Evolutionary conservation across 2,113 vertebrate genomes (phyloP).

Genomic region (Fukomys damarensis): DNA sequence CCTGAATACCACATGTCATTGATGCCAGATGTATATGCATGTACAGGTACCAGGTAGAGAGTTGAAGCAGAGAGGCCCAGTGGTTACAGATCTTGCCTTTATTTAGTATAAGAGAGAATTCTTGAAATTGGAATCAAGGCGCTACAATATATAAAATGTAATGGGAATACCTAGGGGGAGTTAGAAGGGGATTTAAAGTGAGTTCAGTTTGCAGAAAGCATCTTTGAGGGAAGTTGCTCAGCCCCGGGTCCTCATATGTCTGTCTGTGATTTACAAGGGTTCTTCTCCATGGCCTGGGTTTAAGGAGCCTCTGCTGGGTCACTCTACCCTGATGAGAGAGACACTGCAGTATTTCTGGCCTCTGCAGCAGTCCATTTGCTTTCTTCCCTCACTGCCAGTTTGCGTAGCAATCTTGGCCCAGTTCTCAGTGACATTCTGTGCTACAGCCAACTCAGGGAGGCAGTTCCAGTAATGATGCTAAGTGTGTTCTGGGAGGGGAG

Average conservation of each 20-base stretch:
- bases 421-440: conserved; percentile 13
- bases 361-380: background rate
- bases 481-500: background rate
- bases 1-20: background rate
- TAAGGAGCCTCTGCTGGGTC: background rate
- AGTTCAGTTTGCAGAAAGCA: background rate
- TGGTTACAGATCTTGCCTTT: background rate
- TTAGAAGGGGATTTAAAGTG: background rate
- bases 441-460: background rate
- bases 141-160: background rate
- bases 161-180: background rate
- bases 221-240: background rate
- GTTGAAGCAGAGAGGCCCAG: background rate
- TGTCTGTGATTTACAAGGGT: background rate
- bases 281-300: background rate
- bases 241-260: background rate
- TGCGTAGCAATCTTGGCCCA: conserved; percentile 14
- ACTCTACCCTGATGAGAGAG: background rate
- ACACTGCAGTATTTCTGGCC: background rate
- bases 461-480: background rate
- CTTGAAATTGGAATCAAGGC: conserved; percentile 17
- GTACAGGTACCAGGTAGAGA: background rate
- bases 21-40: background rate
- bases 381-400: conserved; percentile 22
- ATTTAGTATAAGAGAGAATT: background rate